Evolutionary conservation across 92 coral and sea anemone genomes (phyloP), one percentile per base, ranked within the genome.

Genomic region (Chrysogorgia sp.): DNA sequence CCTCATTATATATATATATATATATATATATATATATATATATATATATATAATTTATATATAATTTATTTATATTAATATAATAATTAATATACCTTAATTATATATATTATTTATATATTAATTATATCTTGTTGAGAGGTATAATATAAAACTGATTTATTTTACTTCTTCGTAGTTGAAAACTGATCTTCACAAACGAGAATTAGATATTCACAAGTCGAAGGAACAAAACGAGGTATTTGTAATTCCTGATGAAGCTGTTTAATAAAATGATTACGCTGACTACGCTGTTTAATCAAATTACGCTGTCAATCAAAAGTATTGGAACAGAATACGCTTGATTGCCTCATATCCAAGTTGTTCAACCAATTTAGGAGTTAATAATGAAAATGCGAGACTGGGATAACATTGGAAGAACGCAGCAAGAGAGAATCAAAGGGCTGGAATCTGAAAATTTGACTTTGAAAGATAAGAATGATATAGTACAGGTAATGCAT

Each of bases 391-490:
- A 94, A 62, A 59, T 88, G 34, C 45, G 83, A 63, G 98, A 91
- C 64, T 78, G 79, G 92, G 98, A 94, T 56, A 89, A 85, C 60
- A 85, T 86, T 17, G 86, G 92, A 22, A 75, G 89, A 83, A 90
- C 92, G 3, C 76, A 87, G 56, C 96, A 94, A 71, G 98, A 91
- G 24, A 90, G 98, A 71, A 68, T 94, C 63, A 81, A 85, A 77
- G 92, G 91, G 33, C 84, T 89, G 50, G 97, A 94, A 79, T 81
- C 77, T 77, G 97, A 94, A 74, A 94, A 91, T 83, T 90, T 80
- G 81, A 82, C 90, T 29, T 87, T 94, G 62, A 71, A 85, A 33
- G 98, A 94, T 59, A 94, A 94, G 79, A 81, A 84, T 41, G 96
- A 94, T 58, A 68, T 88, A 67, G 81, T 84, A 69, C 96, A 94